Evolutionary conservation across 1,140 invertebrate genomes (phyloP).

Genomic region (Lineus longissimus): DNA sequence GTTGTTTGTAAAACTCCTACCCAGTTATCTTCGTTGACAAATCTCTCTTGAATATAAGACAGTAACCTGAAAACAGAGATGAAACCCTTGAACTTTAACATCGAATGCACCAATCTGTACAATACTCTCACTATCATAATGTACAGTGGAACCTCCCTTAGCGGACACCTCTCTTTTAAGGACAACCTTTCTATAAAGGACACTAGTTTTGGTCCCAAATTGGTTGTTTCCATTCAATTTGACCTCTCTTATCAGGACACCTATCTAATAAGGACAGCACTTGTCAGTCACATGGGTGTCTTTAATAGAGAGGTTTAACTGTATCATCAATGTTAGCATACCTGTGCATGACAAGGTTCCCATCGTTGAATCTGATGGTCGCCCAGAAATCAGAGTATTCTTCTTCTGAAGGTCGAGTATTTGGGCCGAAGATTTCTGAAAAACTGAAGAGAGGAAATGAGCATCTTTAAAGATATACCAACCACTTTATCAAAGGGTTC

Average conservation of each 20-base stretch:
- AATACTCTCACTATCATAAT: neutral
- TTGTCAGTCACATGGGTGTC: constrained; percentile 9
- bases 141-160: too few species aligned
- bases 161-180: too few species aligned
- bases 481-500: neutral
- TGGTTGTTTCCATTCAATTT: too few species aligned
- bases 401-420: constrained; percentile 30
- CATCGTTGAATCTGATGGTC: constrained; percentile 30
- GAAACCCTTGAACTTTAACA: neutral
- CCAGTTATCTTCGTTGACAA: constrained; percentile 40
- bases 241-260: too few species aligned
- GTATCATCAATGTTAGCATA: constrained; percentile 6
- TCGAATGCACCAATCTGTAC: neutral
- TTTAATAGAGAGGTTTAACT: too few species aligned
- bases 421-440: constrained; percentile 37
- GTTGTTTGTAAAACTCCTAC: constrained; percentile 36
- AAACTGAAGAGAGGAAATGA: constrained; percentile 25
- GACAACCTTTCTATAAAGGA: too few species aligned
- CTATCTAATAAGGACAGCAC: neutral
- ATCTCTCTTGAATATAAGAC: constrained; percentile 30
- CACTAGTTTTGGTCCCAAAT: too few species aligned
- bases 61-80: constrained; percentile 23
- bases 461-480: neutral
- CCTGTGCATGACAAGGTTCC: constrained; percentile 28
- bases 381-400: constrained; percentile 42